Conservation (phyloP, 1,140 invertebrate genomes). For the Marisa cornuarietis region DNA sequence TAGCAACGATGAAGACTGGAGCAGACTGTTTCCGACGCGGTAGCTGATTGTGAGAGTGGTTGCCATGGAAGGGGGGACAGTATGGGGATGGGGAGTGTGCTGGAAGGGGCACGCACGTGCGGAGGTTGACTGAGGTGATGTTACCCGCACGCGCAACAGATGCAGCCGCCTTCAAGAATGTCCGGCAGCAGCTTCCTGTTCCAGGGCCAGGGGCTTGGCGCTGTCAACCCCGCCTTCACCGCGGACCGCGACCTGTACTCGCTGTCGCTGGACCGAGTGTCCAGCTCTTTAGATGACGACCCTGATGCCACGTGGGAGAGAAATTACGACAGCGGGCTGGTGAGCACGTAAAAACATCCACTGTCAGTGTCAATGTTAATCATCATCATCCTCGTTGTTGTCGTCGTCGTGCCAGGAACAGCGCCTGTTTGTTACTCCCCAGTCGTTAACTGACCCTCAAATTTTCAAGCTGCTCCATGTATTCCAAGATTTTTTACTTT, state of each 20-base stretch:
- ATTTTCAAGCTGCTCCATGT: too few species aligned
- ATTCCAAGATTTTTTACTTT: too few species aligned
- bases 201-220: conserved; percentile 33
- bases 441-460: too few species aligned
- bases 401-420: not conserved
- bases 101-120: too few species aligned
- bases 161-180: not conserved
- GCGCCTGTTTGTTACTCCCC: too few species aligned
- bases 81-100: too few species aligned
- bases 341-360: conserved; percentile 21
- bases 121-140: too few species aligned
- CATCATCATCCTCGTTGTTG: not conserved
- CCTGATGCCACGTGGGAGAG: conserved; percentile 47
- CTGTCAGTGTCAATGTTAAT: not conserved
- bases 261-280: conserved; percentile 9
- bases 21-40: too few species aligned
- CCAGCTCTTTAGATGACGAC: conserved; percentile 41
- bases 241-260: conserved; percentile 9
- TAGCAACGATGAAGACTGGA: too few species aligned
- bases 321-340: conserved; percentile 48
- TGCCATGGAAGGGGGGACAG: too few species aligned
- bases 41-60: too few species aligned
- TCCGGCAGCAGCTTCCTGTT: conserved; percentile 17
- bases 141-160: not conserved
- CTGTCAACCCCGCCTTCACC: conserved; percentile 41